phyloP scores from a whole-genome alignment of 2,888 invertebrate species.

The Apantesis nais region DNA sequence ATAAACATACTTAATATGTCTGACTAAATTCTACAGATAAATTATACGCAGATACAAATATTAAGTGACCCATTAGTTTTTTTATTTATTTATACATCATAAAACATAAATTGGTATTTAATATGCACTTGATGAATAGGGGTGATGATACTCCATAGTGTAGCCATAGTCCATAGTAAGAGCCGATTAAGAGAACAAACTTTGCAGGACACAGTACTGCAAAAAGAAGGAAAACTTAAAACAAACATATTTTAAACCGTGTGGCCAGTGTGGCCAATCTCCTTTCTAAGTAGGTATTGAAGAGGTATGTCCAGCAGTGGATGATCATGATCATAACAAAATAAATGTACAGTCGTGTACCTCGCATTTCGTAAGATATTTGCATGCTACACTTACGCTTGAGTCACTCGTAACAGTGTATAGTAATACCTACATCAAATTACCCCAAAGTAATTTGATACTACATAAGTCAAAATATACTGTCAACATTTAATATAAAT shows the following conservation, averaged over 20 bases:
- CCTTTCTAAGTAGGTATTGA: too few species aligned
- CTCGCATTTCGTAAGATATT: not conserved
- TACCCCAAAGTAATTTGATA: slow-evolving; percentile 11
- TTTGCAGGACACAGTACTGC: too few species aligned
- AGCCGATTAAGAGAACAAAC: too few species aligned
- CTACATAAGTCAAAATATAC: slow-evolving; percentile 31
- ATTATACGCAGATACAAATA: not conserved
- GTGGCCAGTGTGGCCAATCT: too few species aligned
- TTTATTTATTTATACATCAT: too few species aligned
- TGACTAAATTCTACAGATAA: not conserved
- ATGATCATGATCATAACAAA: not conserved
- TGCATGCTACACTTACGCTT: not conserved
- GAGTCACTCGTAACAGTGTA: not conserved
- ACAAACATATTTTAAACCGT: too few species aligned
- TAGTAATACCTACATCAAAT: slow-evolving; percentile 12
- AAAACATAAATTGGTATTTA: too few species aligned
- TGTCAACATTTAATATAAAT: slow-evolving; percentile 49
- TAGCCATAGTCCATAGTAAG: too few species aligned
- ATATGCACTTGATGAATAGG: too few species aligned
- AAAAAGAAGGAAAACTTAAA: too few species aligned
- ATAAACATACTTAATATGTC: not conserved
- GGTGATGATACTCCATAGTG: too few species aligned
- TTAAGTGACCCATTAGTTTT: not conserved
- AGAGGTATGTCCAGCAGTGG: too few species aligned
- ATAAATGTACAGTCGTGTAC: not conserved